Conservation (phyloP, 2,888 invertebrate species). For the Tethea ocularis region DNA sequence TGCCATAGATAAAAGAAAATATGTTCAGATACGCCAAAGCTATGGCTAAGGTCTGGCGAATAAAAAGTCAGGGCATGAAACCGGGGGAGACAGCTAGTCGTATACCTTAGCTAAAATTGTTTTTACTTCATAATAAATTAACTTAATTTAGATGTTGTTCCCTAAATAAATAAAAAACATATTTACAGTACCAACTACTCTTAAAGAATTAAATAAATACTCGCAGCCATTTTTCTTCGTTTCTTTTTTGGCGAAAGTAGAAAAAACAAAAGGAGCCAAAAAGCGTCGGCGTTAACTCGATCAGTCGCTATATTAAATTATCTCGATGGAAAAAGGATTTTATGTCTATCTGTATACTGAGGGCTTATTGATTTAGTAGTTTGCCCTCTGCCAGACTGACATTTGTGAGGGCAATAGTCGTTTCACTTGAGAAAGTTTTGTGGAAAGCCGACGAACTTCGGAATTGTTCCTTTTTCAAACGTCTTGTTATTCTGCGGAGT, state of each 20-base stretch:
- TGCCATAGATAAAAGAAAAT: neutral
- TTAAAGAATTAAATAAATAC: neutral
- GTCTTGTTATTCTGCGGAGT: neutral
- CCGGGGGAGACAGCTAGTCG: no score
- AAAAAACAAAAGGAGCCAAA: constrained; percentile 12
- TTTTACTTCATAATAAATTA: no score
- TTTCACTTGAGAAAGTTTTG: constrained; percentile 13
- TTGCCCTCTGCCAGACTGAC: constrained; percentile 19
- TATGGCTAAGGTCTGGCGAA: no score
- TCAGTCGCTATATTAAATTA: constrained; percentile 36
- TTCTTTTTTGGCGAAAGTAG: constrained; percentile 6
- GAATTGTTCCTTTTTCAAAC: neutral
- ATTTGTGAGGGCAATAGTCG: constrained; percentile 11
- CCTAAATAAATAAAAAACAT: neutral
- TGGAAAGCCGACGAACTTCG: neutral
- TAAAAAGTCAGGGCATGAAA: no score
- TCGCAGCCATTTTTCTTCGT: constrained; percentile 4
- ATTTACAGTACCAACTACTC: neutral
- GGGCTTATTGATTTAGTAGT: constrained; percentile 37
- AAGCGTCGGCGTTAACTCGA: constrained; percentile 28
- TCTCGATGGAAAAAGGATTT: constrained; percentile 31
- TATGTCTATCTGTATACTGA: constrained; percentile 23
- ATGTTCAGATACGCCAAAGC: neutral
- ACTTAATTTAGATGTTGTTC: no score
- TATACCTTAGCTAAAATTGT: no score